Percentiles rank a stretch among this genome's conserved stretches.
These are phyloP conservation scores for Calidris pygmaea DNA, from an alignment of 2,113 vertebrate species.

Conservation along the genomic window DNA sequence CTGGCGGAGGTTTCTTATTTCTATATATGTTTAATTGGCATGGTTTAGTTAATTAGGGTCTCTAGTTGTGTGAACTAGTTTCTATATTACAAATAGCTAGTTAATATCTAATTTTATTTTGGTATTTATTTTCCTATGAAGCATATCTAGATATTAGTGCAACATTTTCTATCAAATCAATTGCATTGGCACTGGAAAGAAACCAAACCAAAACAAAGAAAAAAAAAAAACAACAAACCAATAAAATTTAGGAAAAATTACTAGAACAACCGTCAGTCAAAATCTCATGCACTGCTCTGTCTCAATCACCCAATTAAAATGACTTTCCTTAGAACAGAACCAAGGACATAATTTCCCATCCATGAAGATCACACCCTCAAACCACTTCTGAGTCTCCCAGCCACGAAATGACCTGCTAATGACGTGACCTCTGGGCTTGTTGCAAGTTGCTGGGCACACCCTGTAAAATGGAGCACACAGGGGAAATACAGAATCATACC, in stretches of 20 bases:
- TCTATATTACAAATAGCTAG: neutral
- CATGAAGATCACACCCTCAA: neutral
- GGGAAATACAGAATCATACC: neutral
- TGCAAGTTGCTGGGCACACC: neutral
- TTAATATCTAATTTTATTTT: neutral
- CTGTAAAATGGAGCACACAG: neutral
- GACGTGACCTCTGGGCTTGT: neutral
- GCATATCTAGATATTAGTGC: neutral
- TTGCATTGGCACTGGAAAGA: neutral
- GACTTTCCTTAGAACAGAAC: neutral
- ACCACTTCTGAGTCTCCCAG: neutral
- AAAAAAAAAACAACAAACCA: neutral
- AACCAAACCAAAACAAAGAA: neutral
- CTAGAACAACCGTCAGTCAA: neutral
- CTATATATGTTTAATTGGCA: neutral
- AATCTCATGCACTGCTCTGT: neutral
- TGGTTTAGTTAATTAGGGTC: neutral
- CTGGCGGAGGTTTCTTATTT: neutral
- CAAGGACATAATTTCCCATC: neutral
- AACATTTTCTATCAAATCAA: neutral
- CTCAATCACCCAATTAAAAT: neutral
- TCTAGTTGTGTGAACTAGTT: neutral
- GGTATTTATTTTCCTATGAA: neutral
- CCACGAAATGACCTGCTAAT: neutral
- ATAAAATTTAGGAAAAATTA: neutral